Base-by-base conservation (phyloP, 1,140 invertebrate species). In the Brachionus manjavacas region DNA sequence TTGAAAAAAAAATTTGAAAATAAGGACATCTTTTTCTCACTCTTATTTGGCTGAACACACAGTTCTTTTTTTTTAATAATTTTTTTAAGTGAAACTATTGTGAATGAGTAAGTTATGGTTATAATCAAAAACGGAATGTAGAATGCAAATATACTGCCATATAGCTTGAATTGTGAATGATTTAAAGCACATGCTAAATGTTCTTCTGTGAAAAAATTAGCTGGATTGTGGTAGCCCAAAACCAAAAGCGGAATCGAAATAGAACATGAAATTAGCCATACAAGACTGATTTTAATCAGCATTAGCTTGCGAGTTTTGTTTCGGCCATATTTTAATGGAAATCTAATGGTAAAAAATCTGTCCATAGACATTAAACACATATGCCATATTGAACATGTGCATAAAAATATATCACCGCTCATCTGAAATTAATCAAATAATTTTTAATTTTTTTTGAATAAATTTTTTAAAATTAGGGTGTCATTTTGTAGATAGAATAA, bases 361-460 rank as follows among this genome's bases (percentile, higher is more conserved):
- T 95, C 95, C 85, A 98, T 91, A 46, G 94, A 95, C 88, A 98
- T 97, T 90, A 95, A 96, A 88, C 95, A 96, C 95, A 98, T 97
- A 91, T 98, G 96, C 92, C 96, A 94, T 87, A 98, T 98, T 86
- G 94, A 95, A 7, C 95, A 94, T 0, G 94, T 95, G 87, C 96
- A 97, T 78, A 95, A 94, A 39, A 97, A 91, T n/a, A 97, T 95
- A 89, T 98, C 96, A 12, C 85, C 94, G 95, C 2, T 95, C 96
- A 70, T 95, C 94, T 91, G 96, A 97, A 43, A 97, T 92, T 88
- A 95, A 95, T 46, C 90, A 96, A 97, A 92, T 4, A 8, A 76
- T 46, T 43, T 20, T 76, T n/a, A 39, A n/a, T 11, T 55, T 72
- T 43, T 41, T 95, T 96, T 97, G 91, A 14, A 91, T 92, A 23